Evolutionary conservation across 2,797 vertebrate species (phyloP), one percentile per base, ranked within the genome.

Genomic region (Phrynocephalus guinanensis): DNA sequence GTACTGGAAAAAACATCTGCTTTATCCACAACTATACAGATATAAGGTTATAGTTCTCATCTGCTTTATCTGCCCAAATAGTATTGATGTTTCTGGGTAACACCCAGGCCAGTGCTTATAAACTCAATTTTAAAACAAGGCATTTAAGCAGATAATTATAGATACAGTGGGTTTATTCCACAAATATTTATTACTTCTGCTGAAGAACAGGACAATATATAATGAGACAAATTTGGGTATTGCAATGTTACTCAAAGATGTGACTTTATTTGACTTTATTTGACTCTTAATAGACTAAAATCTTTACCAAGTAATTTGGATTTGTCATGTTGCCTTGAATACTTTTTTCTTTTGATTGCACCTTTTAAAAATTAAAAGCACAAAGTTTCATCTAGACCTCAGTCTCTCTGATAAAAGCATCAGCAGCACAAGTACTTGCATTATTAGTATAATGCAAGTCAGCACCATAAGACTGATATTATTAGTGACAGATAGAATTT

Each of bases 331-430:
- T n/a, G 20, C 83, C 5, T 85, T 38, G 38, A 28, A 78, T 67
- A n/a, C 38, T 67, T 18, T 15, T 20, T 77, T 44, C 60, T 77
- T 67, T 26, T 50, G 26, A 78, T 68, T 77, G 8, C 60, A 79
- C 28, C 84, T 26, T 79, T 79, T 30, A n/a, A 33, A 44, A 76
- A 76, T 83, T 50, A 84, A 73, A 84, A 33, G 7, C 9, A 44
- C 22, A 38, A n/a, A 79, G 73, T 86, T n/a, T 44, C 84, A 72
- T 15, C 4, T 85, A 81, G 78, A 0, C 26, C 11, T 0, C 0
- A 52, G 52, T n/a, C 5, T 90, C 82, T 50, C 24, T 3, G 91
- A 72, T 50, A 82, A 89, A 26, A 16, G 24, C 22, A 66, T 24
- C 0, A 91, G n/a, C 15, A 79, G 10, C 52, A 56, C 15, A 79